phyloP scores from a whole-genome alignment of 2,113 vertebrate species.

The Epinephelus lanceolatus region DNA sequence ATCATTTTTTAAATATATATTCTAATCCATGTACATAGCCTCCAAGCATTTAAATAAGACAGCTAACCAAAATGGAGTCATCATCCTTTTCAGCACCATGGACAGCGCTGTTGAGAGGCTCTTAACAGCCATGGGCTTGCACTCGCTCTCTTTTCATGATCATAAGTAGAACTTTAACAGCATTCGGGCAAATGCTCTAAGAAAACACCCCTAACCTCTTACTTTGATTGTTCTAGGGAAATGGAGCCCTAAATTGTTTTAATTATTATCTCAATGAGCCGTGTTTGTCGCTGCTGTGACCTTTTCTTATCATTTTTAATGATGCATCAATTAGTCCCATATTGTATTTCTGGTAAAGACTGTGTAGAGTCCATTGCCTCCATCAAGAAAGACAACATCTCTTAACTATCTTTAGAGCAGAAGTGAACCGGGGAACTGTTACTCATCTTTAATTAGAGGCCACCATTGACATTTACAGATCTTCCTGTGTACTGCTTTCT shows the following conservation, averaged over 20 bases:
- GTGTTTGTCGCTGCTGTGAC: neutral
- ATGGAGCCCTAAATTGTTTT: too few species aligned
- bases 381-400: too few species aligned
- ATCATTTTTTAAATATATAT: neutral
- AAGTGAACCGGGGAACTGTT: neutral
- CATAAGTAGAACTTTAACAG: neutral
- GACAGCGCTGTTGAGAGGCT: neutral
- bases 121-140: neutral
- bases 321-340: neutral
- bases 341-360: too few species aligned
- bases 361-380: neutral
- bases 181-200: neutral
- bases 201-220: neutral
- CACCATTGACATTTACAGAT: neutral
- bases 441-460: neutral
- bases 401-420: too few species aligned
- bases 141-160: neutral
- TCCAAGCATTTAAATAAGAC: neutral
- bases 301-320: neutral
- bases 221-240: neutral
- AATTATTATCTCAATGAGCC: neutral
- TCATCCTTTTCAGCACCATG: neutral
- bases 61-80: neutral
- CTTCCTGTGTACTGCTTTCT: neutral
- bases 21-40: neutral